Percentiles rank a stretch among this genome's conserved stretches.
Conservation (phyloP, 2,888 invertebrate species). For the Buathra laborator region DNA sequence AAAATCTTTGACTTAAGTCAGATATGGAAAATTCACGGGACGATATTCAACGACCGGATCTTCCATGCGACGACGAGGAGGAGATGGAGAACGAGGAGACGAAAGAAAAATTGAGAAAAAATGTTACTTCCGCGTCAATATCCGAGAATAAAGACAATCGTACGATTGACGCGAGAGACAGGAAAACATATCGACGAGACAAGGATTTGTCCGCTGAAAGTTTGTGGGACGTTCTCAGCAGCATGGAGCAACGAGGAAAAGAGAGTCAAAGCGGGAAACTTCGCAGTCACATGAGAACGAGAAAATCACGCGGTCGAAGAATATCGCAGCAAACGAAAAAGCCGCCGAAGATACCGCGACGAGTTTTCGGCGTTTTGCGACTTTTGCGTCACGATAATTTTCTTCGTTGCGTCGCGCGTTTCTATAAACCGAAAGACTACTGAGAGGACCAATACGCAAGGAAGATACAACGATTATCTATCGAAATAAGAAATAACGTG, state of each 20-base stretch:
- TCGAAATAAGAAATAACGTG: conserved; percentile 17
- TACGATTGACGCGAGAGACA: background rate
- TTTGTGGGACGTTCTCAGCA: conserved; percentile 52
- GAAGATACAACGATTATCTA: conserved; percentile 34
- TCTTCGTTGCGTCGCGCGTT: conserved; percentile 67
- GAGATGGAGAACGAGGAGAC: background rate
- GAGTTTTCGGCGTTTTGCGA: conserved; percentile 67
- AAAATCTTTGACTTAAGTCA: background rate
- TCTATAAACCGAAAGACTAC: conserved; percentile 59
- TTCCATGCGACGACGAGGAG: background rate
- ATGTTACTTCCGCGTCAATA: background rate
- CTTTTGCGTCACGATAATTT: conserved; percentile 70
- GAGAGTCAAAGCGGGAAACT: conserved; percentile 1
- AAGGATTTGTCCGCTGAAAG: conserved; percentile 26
- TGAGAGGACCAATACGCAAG: background rate
- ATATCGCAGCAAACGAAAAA: conserved; percentile 45
- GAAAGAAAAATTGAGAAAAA: conserved; percentile 6
- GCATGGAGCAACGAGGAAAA: conserved; percentile 18
- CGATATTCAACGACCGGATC: background rate
- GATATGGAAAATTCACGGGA: conserved; percentile 38
- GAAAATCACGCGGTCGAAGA: conserved; percentile 43
- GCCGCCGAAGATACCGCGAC: conserved; percentile 68
- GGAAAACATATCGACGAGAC: background rate
- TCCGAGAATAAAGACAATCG: conserved; percentile 3
- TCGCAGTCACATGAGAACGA: conserved; percentile 14